Evolutionary conservation across 2,888 invertebrate species (phyloP).

Genomic region (Heterodera filipjevi): DNA sequence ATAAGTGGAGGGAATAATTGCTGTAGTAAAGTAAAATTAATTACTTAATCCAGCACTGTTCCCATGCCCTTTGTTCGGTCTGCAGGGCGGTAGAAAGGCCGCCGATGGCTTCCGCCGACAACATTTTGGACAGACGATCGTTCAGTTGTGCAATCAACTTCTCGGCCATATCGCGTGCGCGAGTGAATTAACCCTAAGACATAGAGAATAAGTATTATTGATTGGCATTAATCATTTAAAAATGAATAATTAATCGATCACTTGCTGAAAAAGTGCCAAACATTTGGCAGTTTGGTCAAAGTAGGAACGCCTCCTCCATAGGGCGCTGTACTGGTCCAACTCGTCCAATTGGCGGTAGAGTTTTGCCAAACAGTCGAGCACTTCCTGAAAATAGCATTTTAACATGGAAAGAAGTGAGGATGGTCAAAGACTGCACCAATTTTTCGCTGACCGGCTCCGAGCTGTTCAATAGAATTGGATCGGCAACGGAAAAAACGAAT

Average conservation of each 20-base stretch:
- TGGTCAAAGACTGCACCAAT: constrained; percentile 15
- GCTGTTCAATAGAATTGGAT: constrained; percentile 25
- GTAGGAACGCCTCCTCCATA: constrained; percentile 90
- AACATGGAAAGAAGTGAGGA: not conserved
- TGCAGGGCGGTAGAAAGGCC: constrained; percentile 29
- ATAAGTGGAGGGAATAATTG: too few species aligned
- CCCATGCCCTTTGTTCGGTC: constrained; percentile 68
- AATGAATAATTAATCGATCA: not conserved
- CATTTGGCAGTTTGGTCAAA: constrained; percentile 78
- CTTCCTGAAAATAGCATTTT: constrained; percentile 30
- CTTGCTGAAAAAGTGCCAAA: constrained; percentile 42
- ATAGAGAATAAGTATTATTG: not conserved
- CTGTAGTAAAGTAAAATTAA: too few species aligned
- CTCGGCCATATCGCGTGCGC: constrained; percentile 33
- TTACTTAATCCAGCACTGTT: constrained; percentile 68
- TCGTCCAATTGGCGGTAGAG: constrained; percentile 90
- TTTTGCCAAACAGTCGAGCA: constrained; percentile 73
- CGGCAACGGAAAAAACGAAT: constrained; percentile 67
- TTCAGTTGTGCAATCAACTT: constrained; percentile 33
- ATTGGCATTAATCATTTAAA: not conserved
- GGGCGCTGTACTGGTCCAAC: constrained; percentile 92
- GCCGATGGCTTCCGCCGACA: constrained; percentile 23
- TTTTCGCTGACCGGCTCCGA: constrained; percentile 32
- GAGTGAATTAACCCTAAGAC: constrained; percentile 36
- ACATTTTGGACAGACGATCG: constrained; percentile 30